Evolutionary conservation across 2,888 invertebrate genomes (phyloP), one percentile per base, ranked within the genome.

Genomic region (Fissipunctia ypsillon): DNA sequence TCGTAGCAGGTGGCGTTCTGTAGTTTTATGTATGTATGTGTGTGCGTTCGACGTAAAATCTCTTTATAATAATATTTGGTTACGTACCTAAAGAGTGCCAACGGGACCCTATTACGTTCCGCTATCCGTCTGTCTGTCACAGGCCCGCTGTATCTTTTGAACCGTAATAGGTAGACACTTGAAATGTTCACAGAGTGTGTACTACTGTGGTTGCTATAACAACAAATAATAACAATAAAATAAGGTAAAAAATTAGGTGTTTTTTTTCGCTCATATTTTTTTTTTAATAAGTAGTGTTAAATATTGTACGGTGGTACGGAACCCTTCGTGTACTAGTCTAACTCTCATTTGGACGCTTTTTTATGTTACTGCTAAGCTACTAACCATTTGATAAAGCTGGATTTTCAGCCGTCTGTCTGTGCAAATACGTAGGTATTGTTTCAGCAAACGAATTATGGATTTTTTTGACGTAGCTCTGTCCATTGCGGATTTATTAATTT

Each of bases 11-110:
- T n/a, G n/a, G n/a, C n/a, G n/a, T n/a, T n/a, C n/a, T n/a, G n/a
- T n/a, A n/a, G n/a, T n/a, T n/a, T n/a, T n/a, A n/a, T n/a, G n/a
- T n/a, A n/a, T n/a, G n/a, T n/a, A n/a, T n/a, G n/a, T n/a, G n/a
- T n/a, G n/a, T n/a, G n/a, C n/a, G n/a, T 65, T 73, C 75, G 61
- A 76, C 77, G 60, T 65, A 76, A 78, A 79, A 67, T 78, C 68
- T 76, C 66, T 85, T 72, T 76, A 80, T 70, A 63, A 83, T 81
- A 56, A 76, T 31, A 73, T 73, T 71, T 78, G 64, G 52, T 22
- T 28, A 12, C 28, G 41, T 43, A 25, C 2, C 7, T 2, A 61
- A 60, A 14, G 28, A 0, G 2, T 60, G 10, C 48, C 3, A n/a
- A 22, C n/a, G n/a, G n/a, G 4, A 50, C n/a, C 10, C 48, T 38